Conservation (phyloP, 2,797 vertebrate genomes). For the Sebastolobus alascanus region DNA sequence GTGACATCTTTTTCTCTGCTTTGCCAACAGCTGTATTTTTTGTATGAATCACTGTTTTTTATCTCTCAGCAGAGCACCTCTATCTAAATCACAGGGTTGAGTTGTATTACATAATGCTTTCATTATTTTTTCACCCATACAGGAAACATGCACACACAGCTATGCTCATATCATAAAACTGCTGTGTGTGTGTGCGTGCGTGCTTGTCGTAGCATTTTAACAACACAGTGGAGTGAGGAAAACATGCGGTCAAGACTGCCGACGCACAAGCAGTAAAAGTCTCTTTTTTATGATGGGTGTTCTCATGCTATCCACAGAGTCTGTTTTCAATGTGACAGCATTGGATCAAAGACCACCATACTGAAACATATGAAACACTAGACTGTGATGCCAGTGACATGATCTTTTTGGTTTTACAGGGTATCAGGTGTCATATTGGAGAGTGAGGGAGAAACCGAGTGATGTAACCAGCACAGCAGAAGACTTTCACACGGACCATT, state of each 20-base stretch:
- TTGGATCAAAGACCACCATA: constrained; percentile 51
- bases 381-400: constrained; percentile 37
- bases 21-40: constrained; percentile 6
- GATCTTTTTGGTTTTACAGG: constrained; percentile 35
- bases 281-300: constrained; percentile 45
- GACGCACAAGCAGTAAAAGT: constrained; percentile 35
- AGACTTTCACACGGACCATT: constrained; percentile 53
- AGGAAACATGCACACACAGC: constrained; percentile 24
- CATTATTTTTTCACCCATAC: not conserved
- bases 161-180: constrained; percentile 29
- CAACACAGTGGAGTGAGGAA: constrained; percentile 39
- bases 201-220: constrained; percentile 46
- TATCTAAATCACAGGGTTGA: constrained; percentile 48
- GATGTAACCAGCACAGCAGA: constrained; percentile 46
- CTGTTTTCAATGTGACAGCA: constrained; percentile 68
- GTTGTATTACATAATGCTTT: constrained; percentile 47
- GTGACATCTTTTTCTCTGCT: not conserved
- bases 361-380: constrained; percentile 55
- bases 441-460: constrained; percentile 9
- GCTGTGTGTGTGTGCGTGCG: constrained; percentile 22
- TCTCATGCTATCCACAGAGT: constrained; percentile 50
- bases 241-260: constrained; percentile 47
- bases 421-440: constrained; percentile 54
- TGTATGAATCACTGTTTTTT: constrained; percentile 20
- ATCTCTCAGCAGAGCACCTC: constrained; percentile 21